Percentiles rank a stretch among this genome's conserved stretches.
Evolutionary conservation across 2,888 invertebrate genomes (phyloP).

Genomic region (Parochlus steinenii): DNA sequence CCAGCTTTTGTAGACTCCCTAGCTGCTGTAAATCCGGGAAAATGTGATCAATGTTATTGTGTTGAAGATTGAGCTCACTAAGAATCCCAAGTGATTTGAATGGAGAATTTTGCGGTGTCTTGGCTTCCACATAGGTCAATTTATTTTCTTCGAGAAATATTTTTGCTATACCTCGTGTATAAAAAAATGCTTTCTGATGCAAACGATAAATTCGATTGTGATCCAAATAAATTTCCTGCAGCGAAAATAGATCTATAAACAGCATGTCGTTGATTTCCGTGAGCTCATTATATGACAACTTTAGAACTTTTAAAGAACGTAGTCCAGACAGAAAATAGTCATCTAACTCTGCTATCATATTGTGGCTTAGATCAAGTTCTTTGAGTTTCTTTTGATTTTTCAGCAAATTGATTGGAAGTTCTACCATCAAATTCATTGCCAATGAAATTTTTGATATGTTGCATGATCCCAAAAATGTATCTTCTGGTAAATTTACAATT

Average conservation of each 20-base stretch:
- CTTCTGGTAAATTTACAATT: slow-evolving; percentile 38
- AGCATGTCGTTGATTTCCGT: slow-evolving; percentile 34
- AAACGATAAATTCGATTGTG: slow-evolving; percentile 32
- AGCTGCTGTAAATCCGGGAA: too few species aligned
- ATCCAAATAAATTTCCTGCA: slow-evolving; percentile 34
- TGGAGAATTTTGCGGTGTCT: too few species aligned
- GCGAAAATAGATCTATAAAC: slow-evolving; percentile 26
- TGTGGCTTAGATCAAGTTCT: slow-evolving; percentile 46
- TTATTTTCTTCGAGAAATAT: slow-evolving; percentile 37
- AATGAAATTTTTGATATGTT: slow-evolving; percentile 43
- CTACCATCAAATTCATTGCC: slow-evolving; percentile 36
- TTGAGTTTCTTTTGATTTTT: slow-evolving; percentile 42
- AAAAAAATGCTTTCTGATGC: slow-evolving; percentile 33
- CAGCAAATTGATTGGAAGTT: slow-evolving; percentile 43
- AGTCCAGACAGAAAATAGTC: slow-evolving; percentile 39
- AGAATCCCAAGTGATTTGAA: too few species aligned
- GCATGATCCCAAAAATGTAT: slow-evolving; percentile 42
- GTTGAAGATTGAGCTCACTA: too few species aligned
- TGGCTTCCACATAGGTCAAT: slow-evolving; percentile 29
- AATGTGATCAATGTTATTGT: too few species aligned
- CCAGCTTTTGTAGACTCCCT: slow-evolving; percentile 44
- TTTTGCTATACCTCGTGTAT: slow-evolving; percentile 32
- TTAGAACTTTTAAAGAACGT: slow-evolving; percentile 37
- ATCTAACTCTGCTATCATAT: slow-evolving; percentile 40
- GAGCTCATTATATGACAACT: slow-evolving; percentile 47